phyloP scores from a whole-genome alignment of 2,888 invertebrate genomes.

The Malthinus flaveolus region DNA sequence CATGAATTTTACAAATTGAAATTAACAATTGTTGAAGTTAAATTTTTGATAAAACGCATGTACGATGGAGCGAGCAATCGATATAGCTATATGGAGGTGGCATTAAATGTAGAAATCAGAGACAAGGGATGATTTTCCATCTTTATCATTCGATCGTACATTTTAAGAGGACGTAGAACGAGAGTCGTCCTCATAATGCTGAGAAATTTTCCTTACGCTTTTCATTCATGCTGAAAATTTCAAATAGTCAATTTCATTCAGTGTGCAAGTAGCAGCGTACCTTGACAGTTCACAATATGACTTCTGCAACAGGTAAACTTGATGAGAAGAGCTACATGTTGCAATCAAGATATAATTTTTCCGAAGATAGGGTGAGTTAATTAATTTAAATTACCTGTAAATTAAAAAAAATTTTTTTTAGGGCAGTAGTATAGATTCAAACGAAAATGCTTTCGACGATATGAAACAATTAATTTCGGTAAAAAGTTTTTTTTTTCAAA shows the following conservation, averaged over 20 bases:
- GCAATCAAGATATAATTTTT: constrained; percentile 43
- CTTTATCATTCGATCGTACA: constrained; percentile 13
- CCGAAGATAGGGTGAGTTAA: constrained; percentile 48
- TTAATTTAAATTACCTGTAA: neutral
- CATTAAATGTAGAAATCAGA: constrained; percentile 4
- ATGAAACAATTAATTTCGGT: constrained; percentile 67
- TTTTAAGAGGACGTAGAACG: neutral
- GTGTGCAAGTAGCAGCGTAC: constrained; percentile 5
- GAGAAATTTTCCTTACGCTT: constrained; percentile 10
- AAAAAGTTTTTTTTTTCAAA: constrained; percentile 39
- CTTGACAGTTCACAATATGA: constrained; percentile 11
- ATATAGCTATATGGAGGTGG: constrained; percentile 13
- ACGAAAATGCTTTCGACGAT: constrained; percentile 67
- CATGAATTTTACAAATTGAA: too few species aligned
- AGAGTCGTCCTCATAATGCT: neutral
- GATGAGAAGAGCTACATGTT: constrained; percentile 51
- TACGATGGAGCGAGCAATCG: constrained; percentile 11
- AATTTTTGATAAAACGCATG: constrained; percentile 17
- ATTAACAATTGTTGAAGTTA: neutral
- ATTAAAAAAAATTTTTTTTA: constrained; percentile 41
- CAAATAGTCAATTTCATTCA: constrained; percentile 14
- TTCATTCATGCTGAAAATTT: constrained; percentile 24
- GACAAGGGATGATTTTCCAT: constrained; percentile 5
- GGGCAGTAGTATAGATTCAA: constrained; percentile 66
- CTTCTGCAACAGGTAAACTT: constrained; percentile 23